A percentile compares a stretch with the other conserved stretches of the same genome.
phyloP scores from a whole-genome alignment of 2,797 vertebrate genomes.

The Cyprinodon diabolis region DNA sequence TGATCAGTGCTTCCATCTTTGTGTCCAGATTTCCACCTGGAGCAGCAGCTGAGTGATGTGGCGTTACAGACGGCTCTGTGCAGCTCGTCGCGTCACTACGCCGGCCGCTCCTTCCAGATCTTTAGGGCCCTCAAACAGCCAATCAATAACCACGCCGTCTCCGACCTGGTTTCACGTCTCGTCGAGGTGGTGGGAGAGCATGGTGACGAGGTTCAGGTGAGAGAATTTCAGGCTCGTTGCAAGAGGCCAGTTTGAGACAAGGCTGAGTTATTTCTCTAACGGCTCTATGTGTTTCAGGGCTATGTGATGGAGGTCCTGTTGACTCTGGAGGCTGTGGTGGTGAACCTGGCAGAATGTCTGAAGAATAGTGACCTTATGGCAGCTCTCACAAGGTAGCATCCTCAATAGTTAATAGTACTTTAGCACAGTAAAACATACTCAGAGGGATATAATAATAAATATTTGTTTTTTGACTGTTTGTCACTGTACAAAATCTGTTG shows the following conservation, averaged over 20 bases:
- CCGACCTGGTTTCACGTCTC: conserved; percentile 94
- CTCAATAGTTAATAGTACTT: neutral
- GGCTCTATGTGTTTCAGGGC: conserved; percentile 79
- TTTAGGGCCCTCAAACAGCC: conserved; percentile 96
- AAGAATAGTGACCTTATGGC: conserved; percentile 97
- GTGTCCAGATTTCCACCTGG: conserved; percentile 91
- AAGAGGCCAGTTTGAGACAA: neutral
- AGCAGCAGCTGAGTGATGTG: conserved; percentile 96
- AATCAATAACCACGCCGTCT: conserved; percentile 93
- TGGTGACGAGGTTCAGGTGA: conserved; percentile 97
- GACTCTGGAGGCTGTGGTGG: conserved; percentile 95
- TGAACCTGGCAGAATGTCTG: conserved; percentile 96
- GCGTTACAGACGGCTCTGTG: conserved; percentile 96
- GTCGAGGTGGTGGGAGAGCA: conserved; percentile 99
- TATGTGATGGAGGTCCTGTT: conserved; percentile 98
- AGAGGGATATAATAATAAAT: neutral
- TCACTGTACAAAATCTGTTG: no score
- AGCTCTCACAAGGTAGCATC: conserved; percentile 88
- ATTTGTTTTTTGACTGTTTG: no score
- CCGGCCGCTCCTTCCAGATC: conserved; percentile 97
- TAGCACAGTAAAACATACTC: neutral
- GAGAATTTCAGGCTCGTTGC: neutral
- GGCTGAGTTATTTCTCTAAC: neutral
- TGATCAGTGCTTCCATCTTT: conserved; percentile 1
- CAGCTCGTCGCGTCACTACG: conserved; percentile 96